Base-by-base conservation (phyloP, 2,113 vertebrate genomes). In the Falcunculus frontatus region DNA sequence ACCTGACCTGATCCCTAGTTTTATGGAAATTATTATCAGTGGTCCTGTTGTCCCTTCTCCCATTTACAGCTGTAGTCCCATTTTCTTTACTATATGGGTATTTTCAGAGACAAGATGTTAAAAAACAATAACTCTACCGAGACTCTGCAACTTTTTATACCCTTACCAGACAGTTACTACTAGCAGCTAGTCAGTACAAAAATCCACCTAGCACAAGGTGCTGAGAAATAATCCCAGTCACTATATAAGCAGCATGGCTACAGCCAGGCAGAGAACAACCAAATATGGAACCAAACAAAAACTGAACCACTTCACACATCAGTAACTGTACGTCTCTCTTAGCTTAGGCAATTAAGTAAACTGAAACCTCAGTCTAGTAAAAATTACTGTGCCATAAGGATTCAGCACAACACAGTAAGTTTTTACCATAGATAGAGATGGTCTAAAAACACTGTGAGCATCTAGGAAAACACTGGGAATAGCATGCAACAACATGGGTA, bases 381-480 rank as follows among this genome's bases (percentile, higher is more conserved):
- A 60, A 95, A 77, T 63, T 63, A 69, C 56, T 37, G 55, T 26
- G 42, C 69, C 1, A 0, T 75, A 82, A 75, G 50, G 57, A 62
- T 46, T 49, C 67, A 76, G 39, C 27, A 46, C 0, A 27, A 42
- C 50, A 84, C 44, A 47, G 42, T 68, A 77, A 84, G 60, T 74
- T 85, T 89, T 91, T 50, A 68, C 39, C 73, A 49, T 49, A 52
- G 68, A 86, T 17, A 87, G 70, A 64, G 60, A 88, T 65, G 73
- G 59, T 75, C 64, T 93, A 70, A 96, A 95, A 94, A 78, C 87
- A 89, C 64, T 87, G 70, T 0, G 7, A 90, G 82, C 56, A 87
- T 89, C 73, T 85, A 90, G 81, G 59, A 92, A 92, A 95, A 94
- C 79, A 94, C 53, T 88, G 82, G 84, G 88, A 94, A 94, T 74